Base-by-base conservation (phyloP, 2,113 vertebrate genomes). In the Erinaceus europaeus region DNA sequence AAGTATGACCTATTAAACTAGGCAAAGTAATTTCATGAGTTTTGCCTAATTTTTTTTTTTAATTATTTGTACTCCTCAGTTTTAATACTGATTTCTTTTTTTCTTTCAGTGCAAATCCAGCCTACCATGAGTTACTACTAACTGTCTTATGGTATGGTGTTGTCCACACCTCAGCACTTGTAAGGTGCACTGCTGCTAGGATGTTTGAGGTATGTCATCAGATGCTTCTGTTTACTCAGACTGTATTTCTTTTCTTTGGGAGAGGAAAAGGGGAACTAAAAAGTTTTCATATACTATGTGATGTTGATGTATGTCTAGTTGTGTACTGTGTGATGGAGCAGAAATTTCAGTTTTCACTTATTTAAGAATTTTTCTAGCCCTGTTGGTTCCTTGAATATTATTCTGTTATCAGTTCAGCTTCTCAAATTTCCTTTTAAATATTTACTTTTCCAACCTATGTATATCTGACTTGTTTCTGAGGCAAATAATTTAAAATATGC, bases 61-160 rank as follows among this genome's bases (percentile, higher is more conserved):
- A 42, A 1, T 34, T n/a, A 67, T 38, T 53, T 69, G 4, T 55
- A 44, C 20, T 52, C 53, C 14, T 86, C 44, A 55, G 29, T 86
- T 25, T 86, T 73, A 64, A 75, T 77, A 42, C 32, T 64, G 8
- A 20, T 50, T 42, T 29, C 8, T 61, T 88, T 53, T 95, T 95
- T 87, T 84, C 74, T 97, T 96, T 23, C 91, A 99, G 99, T 82
- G 98, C 99, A 88, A 99, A 99, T 91, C 99, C 99, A 69, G 99
- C 98, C 46, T 99, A 99, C 91, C 99, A 99, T 64, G 99, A 99
- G 93, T 92, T 99, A 52, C 95, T 99, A 5, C 96, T 99, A 90
- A 99, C 99, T 71, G 99, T 99, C 50, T 95, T 99, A 62, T 99
- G 99, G 99, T 99, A 99, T 89, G 99, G 99, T 23, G 99, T 99